phyloP scores from a whole-genome alignment of 2,113 vertebrate species.

The Chaenogobius annularis region DNA sequence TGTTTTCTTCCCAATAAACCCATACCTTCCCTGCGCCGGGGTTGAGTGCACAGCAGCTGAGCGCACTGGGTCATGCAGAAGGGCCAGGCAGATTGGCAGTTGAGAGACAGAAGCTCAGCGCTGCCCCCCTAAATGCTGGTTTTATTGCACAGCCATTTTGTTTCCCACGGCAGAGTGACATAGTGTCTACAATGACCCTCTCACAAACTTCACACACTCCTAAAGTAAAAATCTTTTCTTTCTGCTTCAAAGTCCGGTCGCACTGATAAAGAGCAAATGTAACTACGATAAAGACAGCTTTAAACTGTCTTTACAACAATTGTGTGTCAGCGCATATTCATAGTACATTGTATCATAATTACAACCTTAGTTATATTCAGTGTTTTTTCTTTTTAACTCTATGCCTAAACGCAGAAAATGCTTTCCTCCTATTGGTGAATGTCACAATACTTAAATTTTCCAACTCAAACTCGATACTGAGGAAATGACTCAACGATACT shows the following conservation, averaged over 20 bases:
- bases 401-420: no score
- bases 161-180: constrained; percentile 45
- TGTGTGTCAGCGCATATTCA: background rate
- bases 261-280: constrained; percentile 34
- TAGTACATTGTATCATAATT: background rate
- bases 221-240: constrained; percentile 25
- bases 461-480: no score
- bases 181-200: constrained; percentile 43
- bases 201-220: constrained; percentile 27
- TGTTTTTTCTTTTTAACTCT: no score
- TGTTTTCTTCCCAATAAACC: constrained; percentile 54
- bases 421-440: no score
- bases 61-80: constrained; percentile 29
- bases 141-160: constrained; percentile 67
- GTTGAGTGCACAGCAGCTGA: constrained; percentile 54
- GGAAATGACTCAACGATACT: no score
- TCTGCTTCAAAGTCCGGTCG: constrained; percentile 12
- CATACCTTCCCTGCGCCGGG: constrained; percentile 53
- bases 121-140: constrained; percentile 58
- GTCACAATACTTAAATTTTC: no score
- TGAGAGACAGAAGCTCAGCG: constrained; percentile 25
- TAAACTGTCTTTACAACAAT: background rate
- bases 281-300: constrained; percentile 23
- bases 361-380: no score
- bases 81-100: constrained; percentile 48